Evolutionary conservation across 2,797 vertebrate species (phyloP), one percentile per base, ranked within the genome.

Genomic region (Chanos chanos): DNA sequence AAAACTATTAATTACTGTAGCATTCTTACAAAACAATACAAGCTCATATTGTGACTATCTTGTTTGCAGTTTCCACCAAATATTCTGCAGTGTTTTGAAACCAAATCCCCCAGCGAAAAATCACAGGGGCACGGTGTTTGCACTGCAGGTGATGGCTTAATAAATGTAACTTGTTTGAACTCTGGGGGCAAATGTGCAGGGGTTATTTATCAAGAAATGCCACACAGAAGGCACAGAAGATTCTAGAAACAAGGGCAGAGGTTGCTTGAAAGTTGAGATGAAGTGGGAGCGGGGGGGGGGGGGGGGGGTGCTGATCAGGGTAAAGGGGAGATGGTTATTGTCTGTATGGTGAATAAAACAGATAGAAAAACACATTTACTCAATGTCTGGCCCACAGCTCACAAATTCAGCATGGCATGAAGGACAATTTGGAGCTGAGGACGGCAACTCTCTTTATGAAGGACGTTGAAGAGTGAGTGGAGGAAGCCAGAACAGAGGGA

Each of bases 351-450:
- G 61, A 71, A 61, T 63, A 58, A 63, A 80, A 84, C 78, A 89
- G 81, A 89, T 85, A 88, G 87, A 85, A 91, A 89, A 88, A 89
- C 84, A 88, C 89, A 90, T 94, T 90, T 91, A 89, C 86, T 93
- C 92, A 92, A 90, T 72, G 85, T 88, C 90, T 82, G 84, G 86
- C 87, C 89, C 83, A 79, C 68, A 36, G 83, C 89, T 92, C 86
- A 89, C 82, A 92, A 91, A 87, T 87, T 89, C 85, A 89, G 81
- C 83, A 91, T 90, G 79, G 83, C 91, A 92, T 90, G 90, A 94
- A 93, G 91, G 90, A 84, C 89, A 93, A 92, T 92, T 89, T 93
- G 85, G 79, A 90, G 83, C 68, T 76, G 81, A 83, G 89, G 88
- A 84, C 89, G 87, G 79, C 58, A 77, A 72, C 47, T 62, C 80